Evolutionary conservation across 2,113 vertebrate species (phyloP).

Genomic region (Chionis minor): DNA sequence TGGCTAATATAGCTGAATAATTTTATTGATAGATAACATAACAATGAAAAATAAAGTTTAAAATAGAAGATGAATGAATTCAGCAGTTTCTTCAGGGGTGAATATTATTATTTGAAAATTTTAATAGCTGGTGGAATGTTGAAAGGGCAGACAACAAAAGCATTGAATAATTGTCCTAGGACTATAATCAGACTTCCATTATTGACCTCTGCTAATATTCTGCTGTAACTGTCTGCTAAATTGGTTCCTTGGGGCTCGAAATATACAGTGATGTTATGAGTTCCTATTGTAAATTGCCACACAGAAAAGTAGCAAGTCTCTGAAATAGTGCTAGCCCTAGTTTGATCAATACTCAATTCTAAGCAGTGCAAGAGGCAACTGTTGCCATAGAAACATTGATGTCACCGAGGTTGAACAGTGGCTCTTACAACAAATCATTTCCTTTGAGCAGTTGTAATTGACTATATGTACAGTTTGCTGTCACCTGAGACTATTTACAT

Average conservation of each 20-base stretch:
- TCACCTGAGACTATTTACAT: constrained; percentile 95
- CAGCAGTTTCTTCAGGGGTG: constrained; percentile 70
- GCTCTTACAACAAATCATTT: constrained; percentile 97
- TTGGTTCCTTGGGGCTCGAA: constrained; percentile 97
- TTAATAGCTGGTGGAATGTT: constrained; percentile 78
- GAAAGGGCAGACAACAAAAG: constrained; percentile 89
- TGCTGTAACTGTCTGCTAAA: constrained; percentile 94
- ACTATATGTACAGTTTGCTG: constrained; percentile 92
- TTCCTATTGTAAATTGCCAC: constrained; percentile 92
- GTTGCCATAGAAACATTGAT: constrained; percentile 97
- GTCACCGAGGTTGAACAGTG: constrained; percentile 93
- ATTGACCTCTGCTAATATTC: constrained; percentile 98
- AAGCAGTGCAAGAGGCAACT: constrained; percentile 88
- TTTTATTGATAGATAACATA: constrained; percentile 81
- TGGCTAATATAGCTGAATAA: constrained; percentile 81
- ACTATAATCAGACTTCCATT: constrained; percentile 96
- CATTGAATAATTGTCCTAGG: constrained; percentile 89
- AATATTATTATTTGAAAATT: constrained; percentile 79
- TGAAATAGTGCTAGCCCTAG: constrained; percentile 80
- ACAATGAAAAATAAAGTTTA: constrained; percentile 85
- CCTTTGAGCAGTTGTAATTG: constrained; percentile 95
- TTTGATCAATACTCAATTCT: constrained; percentile 99
- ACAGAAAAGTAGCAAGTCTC: constrained; percentile 87
- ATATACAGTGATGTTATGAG: constrained; percentile 88
- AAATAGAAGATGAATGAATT: constrained; percentile 78